A percentile compares a stretch with the other conserved stretches of the same genome.
Conservation (phyloP, 37 sponge, comb jelly and placozoan species). For the Petrosia ficiformis region DNA sequence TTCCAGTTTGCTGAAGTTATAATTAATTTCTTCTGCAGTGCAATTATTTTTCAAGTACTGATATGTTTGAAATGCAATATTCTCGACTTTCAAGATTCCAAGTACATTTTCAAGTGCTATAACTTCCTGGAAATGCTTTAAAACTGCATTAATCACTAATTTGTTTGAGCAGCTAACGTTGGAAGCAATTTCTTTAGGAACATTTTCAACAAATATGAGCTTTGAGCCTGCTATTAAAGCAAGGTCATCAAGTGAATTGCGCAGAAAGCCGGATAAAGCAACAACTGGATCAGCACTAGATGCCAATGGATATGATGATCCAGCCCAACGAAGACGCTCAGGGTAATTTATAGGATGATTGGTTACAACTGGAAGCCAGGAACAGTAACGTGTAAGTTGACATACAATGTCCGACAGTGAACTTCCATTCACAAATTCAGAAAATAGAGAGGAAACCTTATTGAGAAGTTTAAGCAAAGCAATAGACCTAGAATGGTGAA, state of each 20-base stretch:
- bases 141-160: not conserved
- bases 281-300: not conserved
- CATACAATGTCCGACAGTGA: not conserved
- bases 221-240: conserved; percentile 39
- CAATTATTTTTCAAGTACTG: too few species aligned
- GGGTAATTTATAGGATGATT: conserved; percentile 31
- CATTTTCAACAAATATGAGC: conserved; percentile 9
- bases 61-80: too few species aligned
- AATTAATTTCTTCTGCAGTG: too few species aligned
- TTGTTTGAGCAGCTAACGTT: not conserved
- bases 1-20: too few species aligned
- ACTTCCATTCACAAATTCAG: not conserved
- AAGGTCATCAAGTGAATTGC: too few species aligned
- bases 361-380: conserved; percentile 42
- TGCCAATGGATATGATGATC: conserved; percentile 1
- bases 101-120: too few species aligned
- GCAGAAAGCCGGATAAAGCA: too few species aligned
- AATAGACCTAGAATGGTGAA: conserved; percentile 29
- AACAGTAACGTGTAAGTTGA: not conserved
- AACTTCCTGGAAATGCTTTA: too few species aligned
- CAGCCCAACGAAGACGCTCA: conserved; percentile 33
- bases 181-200: not conserved
- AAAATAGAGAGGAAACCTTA: not conserved
- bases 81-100: too few species aligned
- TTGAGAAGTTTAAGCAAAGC: conserved; percentile 30